These are phyloP conservation scores for Macrosiphum euphorbiae DNA, from an alignment of 2,888 invertebrate genomes.

Conservation along the genomic window DNA sequence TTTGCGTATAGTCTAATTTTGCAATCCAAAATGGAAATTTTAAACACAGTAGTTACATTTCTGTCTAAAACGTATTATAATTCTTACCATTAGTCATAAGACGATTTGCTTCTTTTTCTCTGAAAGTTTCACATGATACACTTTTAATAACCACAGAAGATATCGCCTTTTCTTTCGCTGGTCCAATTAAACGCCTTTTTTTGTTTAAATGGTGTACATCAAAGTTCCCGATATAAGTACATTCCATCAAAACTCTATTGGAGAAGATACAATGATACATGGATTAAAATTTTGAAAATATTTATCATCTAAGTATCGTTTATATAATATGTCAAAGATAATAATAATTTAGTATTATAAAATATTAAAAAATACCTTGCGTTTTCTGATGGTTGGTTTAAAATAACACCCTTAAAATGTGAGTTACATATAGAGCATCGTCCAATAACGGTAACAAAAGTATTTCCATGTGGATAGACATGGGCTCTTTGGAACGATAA, in stretches of 20 bases:
- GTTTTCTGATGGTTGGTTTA: background rate
- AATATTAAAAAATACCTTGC: background rate
- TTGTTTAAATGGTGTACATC: slow-evolving; percentile 1
- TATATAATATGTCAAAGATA: background rate
- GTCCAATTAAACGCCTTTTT: slow-evolving; percentile 7
- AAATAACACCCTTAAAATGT: slow-evolving; percentile 21
- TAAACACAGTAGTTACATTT: background rate
- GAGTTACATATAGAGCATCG: background rate
- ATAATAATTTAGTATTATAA: background rate
- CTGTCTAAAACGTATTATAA: background rate
- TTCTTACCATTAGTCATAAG: background rate
- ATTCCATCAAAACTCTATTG: slow-evolving; percentile 26
- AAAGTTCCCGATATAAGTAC: background rate
- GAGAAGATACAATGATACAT: background rate
- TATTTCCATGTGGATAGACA: background rate
- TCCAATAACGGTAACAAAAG: background rate
- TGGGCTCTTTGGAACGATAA: background rate
- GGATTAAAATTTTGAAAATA: background rate
- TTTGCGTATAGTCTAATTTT: too few relatives aligned
- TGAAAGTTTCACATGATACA: background rate
- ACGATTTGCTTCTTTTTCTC: slow-evolving; percentile 30
- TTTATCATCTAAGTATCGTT: background rate
- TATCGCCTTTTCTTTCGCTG: background rate
- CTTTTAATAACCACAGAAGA: background rate
- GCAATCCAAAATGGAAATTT: background rate